phyloP scores from a whole-genome alignment of 2,797 vertebrate species.

The Xenentodon cancila region DNA sequence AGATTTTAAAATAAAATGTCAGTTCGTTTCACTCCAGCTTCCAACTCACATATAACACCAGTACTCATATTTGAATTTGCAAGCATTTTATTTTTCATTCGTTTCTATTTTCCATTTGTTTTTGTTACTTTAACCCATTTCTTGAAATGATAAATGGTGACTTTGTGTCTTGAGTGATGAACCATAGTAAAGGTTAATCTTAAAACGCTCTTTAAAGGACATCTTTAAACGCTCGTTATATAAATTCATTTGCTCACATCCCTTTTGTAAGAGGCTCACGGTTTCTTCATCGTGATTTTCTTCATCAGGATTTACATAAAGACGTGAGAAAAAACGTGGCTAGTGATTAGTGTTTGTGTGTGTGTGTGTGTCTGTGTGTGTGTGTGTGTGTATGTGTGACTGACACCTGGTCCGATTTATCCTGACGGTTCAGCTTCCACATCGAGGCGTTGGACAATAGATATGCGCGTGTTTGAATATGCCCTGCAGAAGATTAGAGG shows the following conservation, averaged over 20 bases:
- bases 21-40: too few relatives aligned
- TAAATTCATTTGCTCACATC: neutral
- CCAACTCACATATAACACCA: too few relatives aligned
- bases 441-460: slow-evolving; percentile 1
- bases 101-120: too few relatives aligned
- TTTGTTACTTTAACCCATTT: too few relatives aligned
- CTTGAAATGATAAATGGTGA: too few relatives aligned
- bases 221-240: neutral
- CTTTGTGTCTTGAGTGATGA: neutral
- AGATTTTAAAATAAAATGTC: too few relatives aligned
- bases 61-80: too few relatives aligned
- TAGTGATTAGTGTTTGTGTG: too few relatives aligned
- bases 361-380: neutral
- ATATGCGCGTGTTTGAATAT: slow-evolving; percentile 1
- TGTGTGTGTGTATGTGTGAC: neutral
- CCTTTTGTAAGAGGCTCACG: neutral
- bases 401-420: slow-evolving; percentile 7
- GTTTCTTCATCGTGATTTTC: neutral
- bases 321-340: too few relatives aligned
- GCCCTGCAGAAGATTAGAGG: slow-evolving; percentile 11
- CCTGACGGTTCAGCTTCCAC: neutral
- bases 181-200: neutral
- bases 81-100: too few relatives aligned
- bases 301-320: neutral
- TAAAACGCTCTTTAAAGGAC: neutral